phyloP scores from a whole-genome alignment of 1,140 invertebrate species.

The Cyrtorhinus lividipennis region DNA sequence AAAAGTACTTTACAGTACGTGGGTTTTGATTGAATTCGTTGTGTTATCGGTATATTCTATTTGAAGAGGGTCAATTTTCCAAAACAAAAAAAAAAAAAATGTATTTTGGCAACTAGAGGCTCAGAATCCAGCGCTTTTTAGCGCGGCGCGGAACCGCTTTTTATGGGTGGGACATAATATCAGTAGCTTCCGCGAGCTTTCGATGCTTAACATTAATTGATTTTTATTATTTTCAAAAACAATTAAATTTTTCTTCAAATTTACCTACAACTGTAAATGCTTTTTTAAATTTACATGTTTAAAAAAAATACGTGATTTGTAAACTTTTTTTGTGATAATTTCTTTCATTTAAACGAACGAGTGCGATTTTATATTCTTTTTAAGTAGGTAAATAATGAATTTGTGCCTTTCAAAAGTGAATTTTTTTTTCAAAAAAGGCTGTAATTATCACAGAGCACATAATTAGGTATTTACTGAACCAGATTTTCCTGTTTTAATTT shows the following conservation, averaged over 20 bases:
- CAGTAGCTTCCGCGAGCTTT: conserved; percentile 4
- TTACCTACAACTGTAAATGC: too few species aligned
- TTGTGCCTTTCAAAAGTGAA: conserved; percentile 10
- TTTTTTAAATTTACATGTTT: conserved; percentile 3
- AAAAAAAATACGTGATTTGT: conserved; percentile 12
- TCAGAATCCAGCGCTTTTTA: not conserved
- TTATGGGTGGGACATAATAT: not conserved
- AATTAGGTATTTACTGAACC: too few species aligned
- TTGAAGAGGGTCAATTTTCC: not conserved
- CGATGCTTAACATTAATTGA: conserved; percentile 13
- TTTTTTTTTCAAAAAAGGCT: conserved; percentile 7
- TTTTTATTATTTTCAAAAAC: conserved; percentile 1
- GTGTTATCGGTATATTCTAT: too few species aligned
- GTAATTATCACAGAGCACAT: conserved; percentile 6
- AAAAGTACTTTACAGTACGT: not conserved
- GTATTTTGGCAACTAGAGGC: not conserved
- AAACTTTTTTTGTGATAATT: too few species aligned
- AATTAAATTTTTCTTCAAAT: too few species aligned
- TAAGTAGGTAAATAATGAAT: conserved; percentile 1
- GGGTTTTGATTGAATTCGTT: not conserved
- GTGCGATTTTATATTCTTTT: conserved; percentile 7
- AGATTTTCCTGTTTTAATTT: too few species aligned
- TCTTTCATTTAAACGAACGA: conserved; percentile 10
- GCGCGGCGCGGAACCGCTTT: not conserved
- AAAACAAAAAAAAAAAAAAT: not conserved